These are phyloP conservation scores for Hippocampus zosterae DNA, from an alignment of 2,113 vertebrate species.

Conservation along the genomic window DNA sequence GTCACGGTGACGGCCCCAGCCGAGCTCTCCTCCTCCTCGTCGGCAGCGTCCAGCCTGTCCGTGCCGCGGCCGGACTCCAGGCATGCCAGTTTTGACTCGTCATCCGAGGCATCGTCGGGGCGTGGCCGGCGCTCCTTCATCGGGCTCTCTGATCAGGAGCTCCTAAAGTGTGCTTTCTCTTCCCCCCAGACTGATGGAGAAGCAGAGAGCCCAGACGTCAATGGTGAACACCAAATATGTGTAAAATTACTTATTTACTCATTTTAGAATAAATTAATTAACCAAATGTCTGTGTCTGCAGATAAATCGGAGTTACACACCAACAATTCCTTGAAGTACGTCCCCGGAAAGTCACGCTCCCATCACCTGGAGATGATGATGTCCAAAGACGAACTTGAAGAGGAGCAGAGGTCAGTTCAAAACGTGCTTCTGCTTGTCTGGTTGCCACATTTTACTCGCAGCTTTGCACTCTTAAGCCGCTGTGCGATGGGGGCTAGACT, in stretches of 20 bases:
- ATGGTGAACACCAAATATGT: constrained; percentile 33
- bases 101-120: constrained; percentile 32
- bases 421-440: background rate
- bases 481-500: constrained; percentile 25
- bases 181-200: constrained; percentile 53
- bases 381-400: constrained; percentile 88
- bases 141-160: constrained; percentile 61
- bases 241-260: too few relatives aligned
- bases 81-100: constrained; percentile 30
- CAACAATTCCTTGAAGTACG: constrained; percentile 75
- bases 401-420: constrained; percentile 83
- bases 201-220: constrained; percentile 39
- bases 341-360: constrained; percentile 84
- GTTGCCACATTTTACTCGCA: background rate
- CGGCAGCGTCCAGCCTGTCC: constrained; percentile 26
- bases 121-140: constrained; percentile 44
- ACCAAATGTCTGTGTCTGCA: constrained; percentile 1
- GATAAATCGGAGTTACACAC: constrained; percentile 27
- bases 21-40: constrained; percentile 33
- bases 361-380: constrained; percentile 88
- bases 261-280: too few relatives aligned
- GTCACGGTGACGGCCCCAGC: constrained; percentile 5
- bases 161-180: constrained; percentile 66
- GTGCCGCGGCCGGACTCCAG: constrained; percentile 23
- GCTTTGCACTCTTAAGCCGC: constrained; percentile 21